These are phyloP conservation scores for Diadema setosum DNA, from an alignment of 35 echinoderm and acorn worm genomes.

Conservation along the genomic window DNA sequence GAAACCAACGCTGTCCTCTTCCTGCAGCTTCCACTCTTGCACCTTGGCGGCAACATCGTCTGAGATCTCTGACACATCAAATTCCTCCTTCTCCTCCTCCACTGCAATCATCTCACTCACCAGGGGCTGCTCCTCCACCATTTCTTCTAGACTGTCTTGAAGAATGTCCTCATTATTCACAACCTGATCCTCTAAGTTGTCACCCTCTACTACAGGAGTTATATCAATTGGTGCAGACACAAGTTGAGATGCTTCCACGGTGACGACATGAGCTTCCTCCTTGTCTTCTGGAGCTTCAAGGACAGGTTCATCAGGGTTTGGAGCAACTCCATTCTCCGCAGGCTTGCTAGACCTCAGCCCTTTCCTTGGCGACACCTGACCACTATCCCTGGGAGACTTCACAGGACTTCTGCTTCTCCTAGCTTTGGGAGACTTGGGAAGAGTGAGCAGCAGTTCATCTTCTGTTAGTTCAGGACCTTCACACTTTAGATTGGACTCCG, in stretches of 20 bases:
- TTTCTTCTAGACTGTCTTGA: not conserved
- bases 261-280: not conserved
- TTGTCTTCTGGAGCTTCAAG: not conserved
- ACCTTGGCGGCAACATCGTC: not conserved
- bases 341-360: not conserved
- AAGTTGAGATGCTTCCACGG: not conserved
- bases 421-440: not conserved
- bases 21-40: not conserved
- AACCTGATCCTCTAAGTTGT: too few species aligned
- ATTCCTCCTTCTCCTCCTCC: not conserved
- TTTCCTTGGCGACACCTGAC: not conserved
- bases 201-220: not conserved
- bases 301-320: not conserved
- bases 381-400: not conserved
- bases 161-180: too few species aligned
- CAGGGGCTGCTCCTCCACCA: not conserved
- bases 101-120: not conserved
- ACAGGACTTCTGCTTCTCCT: not conserved
- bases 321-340: not conserved
- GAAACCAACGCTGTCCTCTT: constrained; percentile 32
- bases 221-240: not conserved
- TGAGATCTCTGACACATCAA: not conserved
- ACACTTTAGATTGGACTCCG: not conserved
- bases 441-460: not conserved
- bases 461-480: not conserved